Percentiles rank a stretch among this genome's conserved stretches.
These are phyloP conservation scores for Paradoxurus hermaphroditus DNA, from an alignment of 2,113 vertebrate species.

Conservation along the genomic window DNA sequence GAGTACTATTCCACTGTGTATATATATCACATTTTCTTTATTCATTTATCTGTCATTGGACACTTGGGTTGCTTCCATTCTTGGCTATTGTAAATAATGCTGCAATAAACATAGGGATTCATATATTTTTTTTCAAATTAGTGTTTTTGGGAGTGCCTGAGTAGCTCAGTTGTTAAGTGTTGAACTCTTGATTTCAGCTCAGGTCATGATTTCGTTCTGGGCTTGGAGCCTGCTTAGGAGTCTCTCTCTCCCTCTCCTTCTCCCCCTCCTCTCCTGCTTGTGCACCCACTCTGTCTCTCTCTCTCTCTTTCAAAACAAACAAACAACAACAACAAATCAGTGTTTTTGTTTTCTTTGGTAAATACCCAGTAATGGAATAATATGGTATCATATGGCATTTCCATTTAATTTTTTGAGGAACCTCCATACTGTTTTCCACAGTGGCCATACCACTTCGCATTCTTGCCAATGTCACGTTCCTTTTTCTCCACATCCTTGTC, in stretches of 20 bases:
- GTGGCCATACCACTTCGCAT: not conserved
- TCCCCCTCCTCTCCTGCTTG: too few species aligned
- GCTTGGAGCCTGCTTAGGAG: too few species aligned
- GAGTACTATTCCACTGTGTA: not conserved
- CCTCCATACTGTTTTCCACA: not conserved
- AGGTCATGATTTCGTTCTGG: too few species aligned
- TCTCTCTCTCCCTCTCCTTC: too few species aligned
- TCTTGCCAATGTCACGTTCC: not conserved
- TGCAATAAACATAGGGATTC: not conserved
- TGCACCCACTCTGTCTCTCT: too few species aligned
- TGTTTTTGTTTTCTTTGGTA: not conserved
- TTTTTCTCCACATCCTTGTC: not conserved
- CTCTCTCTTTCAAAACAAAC: too few species aligned
- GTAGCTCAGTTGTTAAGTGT: too few species aligned
- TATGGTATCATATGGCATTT: not conserved
- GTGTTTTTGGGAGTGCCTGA: not conserved
- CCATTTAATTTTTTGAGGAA: not conserved
- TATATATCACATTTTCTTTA: not conserved
- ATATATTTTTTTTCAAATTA: not conserved
- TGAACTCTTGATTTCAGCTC: too few species aligned
- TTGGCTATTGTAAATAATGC: not conserved
- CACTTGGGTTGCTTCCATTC: not conserved
- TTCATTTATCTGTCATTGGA: not conserved
- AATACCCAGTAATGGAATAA: not conserved
- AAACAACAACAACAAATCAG: not conserved